Conservation (phyloP, 2,797 vertebrate species). For the Sebastes wilsoni region DNA sequence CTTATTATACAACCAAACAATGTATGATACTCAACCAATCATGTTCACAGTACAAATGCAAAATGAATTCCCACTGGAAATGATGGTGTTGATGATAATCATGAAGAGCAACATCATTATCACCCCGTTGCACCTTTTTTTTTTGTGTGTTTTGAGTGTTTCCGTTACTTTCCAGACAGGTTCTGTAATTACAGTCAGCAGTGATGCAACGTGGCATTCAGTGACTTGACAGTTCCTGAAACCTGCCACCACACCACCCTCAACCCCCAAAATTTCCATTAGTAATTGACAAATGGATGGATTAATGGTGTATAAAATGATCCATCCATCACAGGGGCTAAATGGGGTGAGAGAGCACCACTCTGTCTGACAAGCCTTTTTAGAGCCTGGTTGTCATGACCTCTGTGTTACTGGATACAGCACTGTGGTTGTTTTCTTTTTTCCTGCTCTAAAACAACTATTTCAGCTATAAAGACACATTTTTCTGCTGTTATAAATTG, state of each 20-base stretch:
- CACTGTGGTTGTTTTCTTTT: not conserved
- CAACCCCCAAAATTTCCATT: slow-evolving; percentile 61
- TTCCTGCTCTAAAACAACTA: not conserved
- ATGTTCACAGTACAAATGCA: slow-evolving; percentile 29
- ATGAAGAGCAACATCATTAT: slow-evolving; percentile 37
- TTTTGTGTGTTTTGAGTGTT: slow-evolving; percentile 1
- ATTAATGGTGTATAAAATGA: slow-evolving; percentile 80
- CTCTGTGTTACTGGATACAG: slow-evolving; percentile 37
- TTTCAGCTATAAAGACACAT: not conserved
- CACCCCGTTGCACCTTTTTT: slow-evolving; percentile 5
- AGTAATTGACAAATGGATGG: slow-evolving; percentile 77
- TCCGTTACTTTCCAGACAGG: slow-evolving; percentile 39
- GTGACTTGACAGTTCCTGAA: slow-evolving; percentile 61
- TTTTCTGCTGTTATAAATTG: not conserved
- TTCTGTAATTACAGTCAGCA: slow-evolving; percentile 61
- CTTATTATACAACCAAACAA: slow-evolving; percentile 38
- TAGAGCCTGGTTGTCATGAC: slow-evolving; percentile 44
- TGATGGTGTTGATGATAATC: slow-evolving; percentile 36
- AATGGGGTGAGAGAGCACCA: slow-evolving; percentile 60
- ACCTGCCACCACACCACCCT: slow-evolving; percentile 22
- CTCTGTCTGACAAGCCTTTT: slow-evolving; percentile 49
- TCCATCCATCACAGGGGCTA: slow-evolving; percentile 71
- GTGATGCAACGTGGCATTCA: slow-evolving; percentile 64
- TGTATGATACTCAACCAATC: slow-evolving; percentile 17
- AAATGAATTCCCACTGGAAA: slow-evolving; percentile 36